Evolutionary conservation across 2,113 vertebrate species (phyloP).

Genomic region (Furnarius figulus): DNA sequence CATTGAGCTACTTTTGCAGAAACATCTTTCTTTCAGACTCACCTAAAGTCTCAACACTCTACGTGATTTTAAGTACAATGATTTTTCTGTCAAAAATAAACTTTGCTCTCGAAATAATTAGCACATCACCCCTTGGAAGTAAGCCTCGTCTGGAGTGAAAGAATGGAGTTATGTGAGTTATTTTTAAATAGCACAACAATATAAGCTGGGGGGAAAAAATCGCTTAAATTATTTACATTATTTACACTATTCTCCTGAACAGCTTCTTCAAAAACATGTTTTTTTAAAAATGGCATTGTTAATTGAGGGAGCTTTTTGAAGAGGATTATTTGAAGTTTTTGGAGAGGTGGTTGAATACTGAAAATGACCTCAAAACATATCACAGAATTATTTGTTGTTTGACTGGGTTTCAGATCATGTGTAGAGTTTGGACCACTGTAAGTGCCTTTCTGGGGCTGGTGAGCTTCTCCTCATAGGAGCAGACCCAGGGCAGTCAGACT

Average conservation of each 20-base stretch:
- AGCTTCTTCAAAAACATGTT: constrained; percentile 10
- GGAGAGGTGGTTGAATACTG: neutral
- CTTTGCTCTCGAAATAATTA: constrained; percentile 19
- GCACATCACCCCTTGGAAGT: constrained; percentile 21
- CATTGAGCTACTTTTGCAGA: neutral
- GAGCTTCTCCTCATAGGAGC: neutral
- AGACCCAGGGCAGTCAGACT: constrained; percentile 52
- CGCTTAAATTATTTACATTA: constrained; percentile 6
- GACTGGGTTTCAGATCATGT: neutral
- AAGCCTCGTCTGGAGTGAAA: constrained; percentile 30
- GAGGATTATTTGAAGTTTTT: neutral
- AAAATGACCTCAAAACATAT: neutral
- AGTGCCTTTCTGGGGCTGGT: neutral
- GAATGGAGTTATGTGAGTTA: constrained; percentile 29
- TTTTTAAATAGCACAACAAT: constrained; percentile 53
- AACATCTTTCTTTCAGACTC: constrained; percentile 1
- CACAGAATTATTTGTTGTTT: neutral
- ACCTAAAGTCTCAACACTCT: neutral
- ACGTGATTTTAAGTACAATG: neutral
- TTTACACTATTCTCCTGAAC: constrained; percentile 10
- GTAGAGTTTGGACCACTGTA: neutral
- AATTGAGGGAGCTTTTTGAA: neutral
- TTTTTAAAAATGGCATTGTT: neutral
- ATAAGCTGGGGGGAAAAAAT: neutral
- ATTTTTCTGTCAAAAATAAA: constrained; percentile 2